Percentiles rank a stretch among this genome's conserved stretches.
phyloP scores from a whole-genome alignment of 2,797 vertebrate species.

The Allobates femoralis region DNA sequence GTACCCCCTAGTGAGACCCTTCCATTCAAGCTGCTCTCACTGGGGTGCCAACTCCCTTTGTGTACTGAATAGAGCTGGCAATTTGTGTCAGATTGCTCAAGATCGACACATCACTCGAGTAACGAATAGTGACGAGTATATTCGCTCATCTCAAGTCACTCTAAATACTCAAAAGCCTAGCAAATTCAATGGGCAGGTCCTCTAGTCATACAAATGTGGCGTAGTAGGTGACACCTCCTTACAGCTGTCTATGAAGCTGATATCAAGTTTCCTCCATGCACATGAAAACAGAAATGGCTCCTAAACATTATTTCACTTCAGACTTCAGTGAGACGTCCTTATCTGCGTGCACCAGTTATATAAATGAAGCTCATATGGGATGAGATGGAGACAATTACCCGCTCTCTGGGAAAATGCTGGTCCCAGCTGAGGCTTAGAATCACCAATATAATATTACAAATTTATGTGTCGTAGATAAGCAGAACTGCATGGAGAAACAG shows the following conservation, averaged over 20 bases:
- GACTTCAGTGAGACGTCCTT: not conserved
- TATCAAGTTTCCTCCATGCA: not conserved
- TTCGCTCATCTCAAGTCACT: too few relatives aligned
- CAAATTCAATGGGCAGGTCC: too few relatives aligned
- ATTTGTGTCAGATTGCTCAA: too few relatives aligned
- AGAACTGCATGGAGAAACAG: not conserved
- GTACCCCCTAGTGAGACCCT: too few relatives aligned
- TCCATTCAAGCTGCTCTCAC: too few relatives aligned
- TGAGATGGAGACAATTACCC: not conserved
- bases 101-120: too few relatives aligned
- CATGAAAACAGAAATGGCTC: not conserved
- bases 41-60: too few relatives aligned
- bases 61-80: too few relatives aligned
- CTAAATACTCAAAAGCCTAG: too few relatives aligned
- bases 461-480: not conserved
- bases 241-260: not conserved
- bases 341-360: not conserved
- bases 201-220: not conserved
- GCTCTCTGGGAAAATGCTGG: not conserved
- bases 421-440: slow-evolving; percentile 4
- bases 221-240: not conserved
- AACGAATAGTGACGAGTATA: too few relatives aligned
- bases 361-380: slow-evolving; percentile 3
- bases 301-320: not conserved
- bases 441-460: slow-evolving; percentile 5